A percentile compares a stretch with the other conserved stretches of the same genome.
These are phyloP conservation scores for Ammodramus savannarum DNA, from an alignment of 2,113 vertebrate species.

Conservation along the genomic window DNA sequence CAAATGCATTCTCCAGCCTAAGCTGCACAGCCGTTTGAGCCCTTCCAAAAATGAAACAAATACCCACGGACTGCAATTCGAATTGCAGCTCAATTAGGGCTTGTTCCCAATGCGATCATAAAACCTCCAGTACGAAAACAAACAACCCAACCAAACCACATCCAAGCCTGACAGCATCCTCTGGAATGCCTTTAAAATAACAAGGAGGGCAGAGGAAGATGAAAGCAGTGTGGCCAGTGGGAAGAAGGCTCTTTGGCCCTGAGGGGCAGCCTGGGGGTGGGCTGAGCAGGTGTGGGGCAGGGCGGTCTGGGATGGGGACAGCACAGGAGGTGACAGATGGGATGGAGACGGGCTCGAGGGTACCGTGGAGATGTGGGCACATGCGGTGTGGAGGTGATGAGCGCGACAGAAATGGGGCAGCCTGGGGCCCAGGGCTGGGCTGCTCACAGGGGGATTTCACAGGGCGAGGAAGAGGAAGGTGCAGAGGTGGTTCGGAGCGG, in stretches of 20 bases:
- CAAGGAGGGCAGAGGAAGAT: slow-evolving; percentile 16
- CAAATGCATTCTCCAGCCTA: slow-evolving; percentile 9
- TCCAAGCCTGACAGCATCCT: slow-evolving; percentile 62
- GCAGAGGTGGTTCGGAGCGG: not conserved
- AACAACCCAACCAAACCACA: slow-evolving; percentile 63
- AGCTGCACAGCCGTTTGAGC: slow-evolving; percentile 25
- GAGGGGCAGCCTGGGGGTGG: not conserved
- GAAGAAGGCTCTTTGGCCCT: not conserved
- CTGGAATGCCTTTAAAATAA: slow-evolving; percentile 64
- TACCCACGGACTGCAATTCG: slow-evolving; percentile 54
- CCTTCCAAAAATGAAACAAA: slow-evolving; percentile 62
- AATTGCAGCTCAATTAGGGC: slow-evolving; percentile 66
- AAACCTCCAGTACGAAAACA: slow-evolving; percentile 65
- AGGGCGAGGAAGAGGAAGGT: not conserved
- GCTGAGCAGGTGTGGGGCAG: not conserved
- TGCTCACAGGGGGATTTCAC: not conserved
- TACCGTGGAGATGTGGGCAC: not conserved
- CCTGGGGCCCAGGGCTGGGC: not conserved
- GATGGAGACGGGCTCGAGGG: not conserved
- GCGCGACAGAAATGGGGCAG: rapidly evolving
- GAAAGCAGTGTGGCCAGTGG: not conserved
- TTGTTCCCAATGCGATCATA: slow-evolving; percentile 60
- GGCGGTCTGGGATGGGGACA: not conserved
- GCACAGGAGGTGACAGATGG: rapidly evolving
- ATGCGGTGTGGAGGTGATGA: not conserved